Base-by-base conservation (phyloP, 2,797 vertebrate species). In the Bradypodion pumilum region DNA sequence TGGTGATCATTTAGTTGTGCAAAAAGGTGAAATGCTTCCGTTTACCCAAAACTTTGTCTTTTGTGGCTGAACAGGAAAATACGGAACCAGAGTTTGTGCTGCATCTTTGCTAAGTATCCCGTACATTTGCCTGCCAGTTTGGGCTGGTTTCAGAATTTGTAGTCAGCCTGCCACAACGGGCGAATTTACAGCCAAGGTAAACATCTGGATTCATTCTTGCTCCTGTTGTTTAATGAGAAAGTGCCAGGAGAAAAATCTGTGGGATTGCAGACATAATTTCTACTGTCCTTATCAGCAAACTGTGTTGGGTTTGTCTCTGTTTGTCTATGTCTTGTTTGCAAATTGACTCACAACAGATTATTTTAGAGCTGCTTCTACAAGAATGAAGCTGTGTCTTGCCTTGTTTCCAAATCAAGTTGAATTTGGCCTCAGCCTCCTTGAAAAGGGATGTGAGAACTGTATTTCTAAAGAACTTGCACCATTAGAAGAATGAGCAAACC, bases 141-240 rank as follows among this genome's bases (percentile, higher is more conserved):
- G 98, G 98, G 97, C 97, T 83, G 98, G 97, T 86, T 97, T 98
- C 93, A 96, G 96, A 25, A 96, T 99, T 94, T 97, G 97, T 88
- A 96, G 94, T 73, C 98, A 98, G 84, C 95, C 97, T n/a, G 85
- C 95, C 0, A 93, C 87, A 79, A 90, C 74, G 83, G 90, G 78
- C 0, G 92, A 93, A 0, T 83, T 90, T 78, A 94, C 95, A 83
- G 70, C 92, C 77, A 95, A 96, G 94, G 98, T 98, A 95, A n/a
- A 94, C 60, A 49, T 27, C 63, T 40, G 21, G 52, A 29, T 65
- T 12, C 4, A 7, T 32, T 44, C 44, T 25, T 32, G 19, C 32
- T 37, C 1, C 6, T 23, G 23, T 16, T 84, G 12, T 40, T 15
- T 8, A 29, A 37, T 21, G 40, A 68, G 40, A 32, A 60, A 62